A percentile compares a stretch with the other conserved stretches of the same genome.
Evolutionary conservation across 2,888 invertebrate species (phyloP).

Genomic region (Junonia oenone): DNA sequence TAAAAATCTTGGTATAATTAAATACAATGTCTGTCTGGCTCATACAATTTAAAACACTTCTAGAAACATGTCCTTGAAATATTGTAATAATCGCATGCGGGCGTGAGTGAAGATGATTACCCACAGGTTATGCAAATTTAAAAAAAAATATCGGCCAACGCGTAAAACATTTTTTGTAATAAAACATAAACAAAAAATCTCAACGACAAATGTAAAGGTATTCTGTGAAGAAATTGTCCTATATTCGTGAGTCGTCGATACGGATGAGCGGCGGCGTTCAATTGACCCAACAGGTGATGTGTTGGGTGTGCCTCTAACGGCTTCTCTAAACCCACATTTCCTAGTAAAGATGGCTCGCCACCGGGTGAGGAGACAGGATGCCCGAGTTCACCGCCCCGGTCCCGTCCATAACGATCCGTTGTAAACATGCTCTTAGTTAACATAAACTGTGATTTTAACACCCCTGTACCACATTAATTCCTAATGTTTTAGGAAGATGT

Average conservation of each 20-base stretch:
- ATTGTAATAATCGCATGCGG: conserved; percentile 54
- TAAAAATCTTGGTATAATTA: no score
- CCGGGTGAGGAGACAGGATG: conserved; percentile 69
- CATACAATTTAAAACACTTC: no score
- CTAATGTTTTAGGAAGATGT: background rate
- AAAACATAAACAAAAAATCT: background rate
- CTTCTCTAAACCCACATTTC: conserved; percentile 73
- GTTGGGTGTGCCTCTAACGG: conserved; percentile 61
- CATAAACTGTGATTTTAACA: conserved; percentile 59
- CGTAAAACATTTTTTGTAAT: no score
- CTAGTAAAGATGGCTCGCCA: conserved; percentile 63
- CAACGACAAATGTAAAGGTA: background rate
- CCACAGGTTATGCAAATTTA: conserved; percentile 63
- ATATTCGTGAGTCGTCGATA: conserved; percentile 31
- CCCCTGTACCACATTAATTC: background rate
- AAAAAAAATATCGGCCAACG: conserved; percentile 5
- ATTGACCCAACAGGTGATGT: conserved; percentile 62
- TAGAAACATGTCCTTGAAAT: conserved; percentile 54
- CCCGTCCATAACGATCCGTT: conserved; percentile 39
- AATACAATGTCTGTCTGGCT: no score
- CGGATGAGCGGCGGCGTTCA: conserved; percentile 45
- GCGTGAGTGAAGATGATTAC: conserved; percentile 60
- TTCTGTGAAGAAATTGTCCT: conserved; percentile 7
- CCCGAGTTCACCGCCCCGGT: conserved; percentile 56
- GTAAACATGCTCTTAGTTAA: conserved; percentile 58